phyloP scores from a whole-genome alignment of 2,797 vertebrate genomes.

The Coreius guichenoti region DNA sequence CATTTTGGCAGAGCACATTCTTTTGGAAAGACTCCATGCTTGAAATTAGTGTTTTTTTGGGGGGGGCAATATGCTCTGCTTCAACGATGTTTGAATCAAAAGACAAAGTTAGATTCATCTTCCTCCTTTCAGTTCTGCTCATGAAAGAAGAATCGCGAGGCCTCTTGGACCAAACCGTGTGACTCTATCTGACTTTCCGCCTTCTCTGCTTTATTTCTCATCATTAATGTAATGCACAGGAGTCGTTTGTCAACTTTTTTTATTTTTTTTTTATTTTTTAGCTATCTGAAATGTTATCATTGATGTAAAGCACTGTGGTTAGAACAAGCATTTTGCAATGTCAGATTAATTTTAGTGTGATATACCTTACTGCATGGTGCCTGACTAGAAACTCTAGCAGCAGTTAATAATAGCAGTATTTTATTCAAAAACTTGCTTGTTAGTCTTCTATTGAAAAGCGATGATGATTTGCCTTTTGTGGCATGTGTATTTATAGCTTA shows the following conservation, averaged over 20 bases:
- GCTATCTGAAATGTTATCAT: not conserved
- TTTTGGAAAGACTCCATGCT: not conserved
- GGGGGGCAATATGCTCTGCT: not conserved
- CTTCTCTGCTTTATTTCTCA: not conserved
- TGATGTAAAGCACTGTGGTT: not conserved
- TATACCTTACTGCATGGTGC: not conserved
- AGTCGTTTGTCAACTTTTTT: not conserved
- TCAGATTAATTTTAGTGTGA: not conserved
- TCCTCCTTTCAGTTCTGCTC: constrained; percentile 34
- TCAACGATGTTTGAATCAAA: constrained; percentile 18
- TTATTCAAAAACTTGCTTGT: not conserved
- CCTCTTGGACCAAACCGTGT: not conserved
- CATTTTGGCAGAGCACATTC: not conserved
- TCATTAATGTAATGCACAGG: not conserved
- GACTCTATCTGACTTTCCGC: not conserved
- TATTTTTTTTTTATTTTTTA: no score
- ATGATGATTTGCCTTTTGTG: not conserved
- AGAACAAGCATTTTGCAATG: not conserved
- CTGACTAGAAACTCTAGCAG: not conserved
- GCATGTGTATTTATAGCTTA: constrained; percentile 24
- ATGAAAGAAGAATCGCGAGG: not conserved
- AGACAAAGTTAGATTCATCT: not conserved
- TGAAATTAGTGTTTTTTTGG: not conserved
- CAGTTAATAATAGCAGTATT: not conserved
- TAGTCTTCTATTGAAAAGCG: not conserved